Evolutionary conservation across 2,113 vertebrate species (phyloP), one percentile per base, ranked within the genome.

Genomic region (Leucoraja erinaceus): DNA sequence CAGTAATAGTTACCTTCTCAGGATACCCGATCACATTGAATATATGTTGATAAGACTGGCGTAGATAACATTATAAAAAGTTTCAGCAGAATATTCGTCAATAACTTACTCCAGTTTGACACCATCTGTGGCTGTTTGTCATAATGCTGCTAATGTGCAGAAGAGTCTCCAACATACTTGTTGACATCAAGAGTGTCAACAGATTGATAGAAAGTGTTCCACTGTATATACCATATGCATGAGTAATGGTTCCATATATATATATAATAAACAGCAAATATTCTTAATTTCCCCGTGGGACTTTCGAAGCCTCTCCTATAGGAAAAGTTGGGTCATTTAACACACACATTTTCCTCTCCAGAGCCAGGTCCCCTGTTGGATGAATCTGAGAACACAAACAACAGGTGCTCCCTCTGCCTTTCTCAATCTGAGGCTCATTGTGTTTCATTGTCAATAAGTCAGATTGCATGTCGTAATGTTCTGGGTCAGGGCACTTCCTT

Each of bases 241-340:
- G 31, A 47, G 66, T 91, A 91, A 91, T 91, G 33, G 20, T 70
- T 68, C 88, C 38, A 47, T 90, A 90, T 38, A 70, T 91, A 70
- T 7, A 88, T 47, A 47, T 47, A 88, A 31, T 63, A 63, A 31
- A 18, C 83, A 31, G n/a, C 83, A 88, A 31, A 59, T 6, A 18
- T 14, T 66, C 59, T 63, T 63, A 66, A 66, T 14, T 63, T 88
- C 61, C 83, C 83, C 16, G 28, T 20, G 83, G 83, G 59, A 63
- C 16, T 63, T 88, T 7, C 59, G 31, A 63, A 8, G 59, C 83
- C 61, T 63, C 59, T 63, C 54, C 59, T 63, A 14, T 18, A 63
- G 63, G 59, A 88, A 28, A 28, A 88, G 12, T 88, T 61, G 14
- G 12, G 56, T 86, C 54, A 11, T 1, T 61, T 18, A 18, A 8